Evolutionary conservation across 64 coral and sea anemone species (phyloP), one percentile per base, ranked within the genome.

Genomic region (Montipora sp.): DNA sequence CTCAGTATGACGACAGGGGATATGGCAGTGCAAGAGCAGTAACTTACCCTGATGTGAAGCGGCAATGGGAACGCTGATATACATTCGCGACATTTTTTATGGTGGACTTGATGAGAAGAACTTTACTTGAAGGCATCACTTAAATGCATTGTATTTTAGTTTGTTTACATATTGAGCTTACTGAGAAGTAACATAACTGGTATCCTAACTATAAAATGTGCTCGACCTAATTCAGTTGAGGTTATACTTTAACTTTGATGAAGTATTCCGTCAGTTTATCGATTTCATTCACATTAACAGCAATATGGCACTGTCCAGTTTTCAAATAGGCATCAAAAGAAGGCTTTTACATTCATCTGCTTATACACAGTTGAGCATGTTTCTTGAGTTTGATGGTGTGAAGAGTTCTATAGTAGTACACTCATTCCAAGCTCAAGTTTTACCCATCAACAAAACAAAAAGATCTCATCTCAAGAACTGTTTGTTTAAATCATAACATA

Each of bases 31-130:
- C 63, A 49, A 78, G 75, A 12, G 23, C 82, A 12, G 82, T 85
- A 0, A 85, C 82, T 4, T 85, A 85, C 10, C 82, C 82, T 12
- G 82, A 85, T 14, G 66, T 68, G 15, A 85, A 85, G 59, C 48
- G 82, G 65, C 80, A 83, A 3, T 85, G 82, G 82, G 82, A 85
- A 10, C 82, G 46, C 47, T 85, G 47, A 51, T 68, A 19, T 13
- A 71, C 68, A 15, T 5, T 15, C 13, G 65, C 11, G 9, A 50
- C 10, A 18, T 5, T 50, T 24, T 85, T 85, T 85, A 58, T 59
- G 61, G 45, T 70, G 61, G 46, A 20, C 47, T 49, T 49, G 16
- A 14, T 11, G 46, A 22, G 10, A 7, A 51, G 45, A 6, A 70
- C 61, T 85, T 85, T 59, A 71, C 65, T 47, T 50, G 21, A 20